Evolutionary conservation across 2,888 invertebrate genomes (phyloP), one percentile per base, ranked within the genome.

Genomic region (Clistopyga incitator): DNA sequence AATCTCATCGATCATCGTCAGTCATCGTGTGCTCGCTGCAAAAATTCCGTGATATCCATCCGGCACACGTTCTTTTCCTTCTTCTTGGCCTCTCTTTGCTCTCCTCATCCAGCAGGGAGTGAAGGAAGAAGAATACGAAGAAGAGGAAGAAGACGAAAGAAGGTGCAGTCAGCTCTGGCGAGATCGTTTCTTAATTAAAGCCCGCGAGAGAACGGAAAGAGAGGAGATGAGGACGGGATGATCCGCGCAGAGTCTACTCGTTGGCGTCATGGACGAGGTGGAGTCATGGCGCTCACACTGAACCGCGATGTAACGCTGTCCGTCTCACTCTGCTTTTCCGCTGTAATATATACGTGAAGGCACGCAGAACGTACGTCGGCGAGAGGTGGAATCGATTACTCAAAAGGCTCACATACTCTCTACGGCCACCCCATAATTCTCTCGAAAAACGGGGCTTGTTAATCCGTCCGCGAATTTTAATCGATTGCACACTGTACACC

Each of bases 1-100:
- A 86, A 82, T 84, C 88, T 88, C 90, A 91, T 91, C 90, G 90
- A 91, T 91, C 91, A 91, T 91, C 90, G 90, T 91, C 91, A 90
- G 88, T 89, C 88, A 87, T 87, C 87, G 82, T 79, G 86, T 34
- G 77, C 68, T 77, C 81, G 82, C 85, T 71, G 87, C 86, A 88
- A 88, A 89, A 87, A 88, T 87, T 86, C 81, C 52, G 38, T 78
- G 75, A 85, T 86, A 85, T 85, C 78, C 85, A 84, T 82, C 77
- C 82, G 81, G 79, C 71, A 65, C 65, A 50, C 64, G 67, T 61
- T 42, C 20, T 18, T 72, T 74, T 47, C 67, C 68, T 67, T 81
- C 38, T 68, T 72, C 78, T 84, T 61, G 81, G 71, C 59, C 52
- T 81, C 78, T 18, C 47, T 29, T 23, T 54, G 10, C 65, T 47